A percentile compares a stretch with the other conserved stretches of the same genome.
phyloP scores from a whole-genome alignment of 2,113 vertebrate genomes.

The Ageneiosus marmoratus region DNA sequence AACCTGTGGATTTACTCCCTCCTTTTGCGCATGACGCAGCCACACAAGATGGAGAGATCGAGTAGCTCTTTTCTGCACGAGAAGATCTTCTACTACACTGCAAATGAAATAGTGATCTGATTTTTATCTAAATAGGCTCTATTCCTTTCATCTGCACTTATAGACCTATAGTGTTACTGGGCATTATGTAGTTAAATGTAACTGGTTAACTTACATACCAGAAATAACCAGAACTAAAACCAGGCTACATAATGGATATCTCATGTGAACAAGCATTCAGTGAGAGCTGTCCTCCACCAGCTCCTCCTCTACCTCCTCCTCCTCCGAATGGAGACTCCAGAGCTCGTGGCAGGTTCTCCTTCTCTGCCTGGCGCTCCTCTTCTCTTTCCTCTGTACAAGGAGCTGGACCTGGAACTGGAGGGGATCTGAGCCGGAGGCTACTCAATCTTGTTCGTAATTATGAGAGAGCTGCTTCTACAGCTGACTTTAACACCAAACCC shows the following conservation, averaged over 20 bases:
- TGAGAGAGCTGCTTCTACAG: slow-evolving; percentile 51
- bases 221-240: background rate
- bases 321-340: slow-evolving; percentile 56
- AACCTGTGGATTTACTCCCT: slow-evolving; percentile 56
- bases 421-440: slow-evolving; percentile 64
- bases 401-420: slow-evolving; percentile 49
- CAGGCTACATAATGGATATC: slow-evolving; percentile 44
- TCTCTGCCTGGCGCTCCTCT: slow-evolving; percentile 64
- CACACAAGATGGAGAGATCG: slow-evolving; percentile 9
- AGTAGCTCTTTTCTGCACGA: background rate
- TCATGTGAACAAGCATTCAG: slow-evolving; percentile 10
- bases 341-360: slow-evolving; percentile 58
- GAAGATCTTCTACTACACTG: background rate
- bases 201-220: background rate
- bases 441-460: slow-evolving; percentile 66
- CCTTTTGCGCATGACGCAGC: slow-evolving; percentile 34
- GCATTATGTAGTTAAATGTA: background rate
- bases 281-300: slow-evolving; percentile 45
- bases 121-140: background rate
- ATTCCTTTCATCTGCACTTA: background rate
- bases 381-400: slow-evolving; percentile 52
- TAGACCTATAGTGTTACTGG: background rate
- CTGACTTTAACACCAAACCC: slow-evolving; percentile 55
- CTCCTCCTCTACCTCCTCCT: too few species aligned
- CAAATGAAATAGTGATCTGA: background rate